Base-by-base conservation (phyloP, 2,888 invertebrate genomes). In the Caenorhabditis becei region DNA sequence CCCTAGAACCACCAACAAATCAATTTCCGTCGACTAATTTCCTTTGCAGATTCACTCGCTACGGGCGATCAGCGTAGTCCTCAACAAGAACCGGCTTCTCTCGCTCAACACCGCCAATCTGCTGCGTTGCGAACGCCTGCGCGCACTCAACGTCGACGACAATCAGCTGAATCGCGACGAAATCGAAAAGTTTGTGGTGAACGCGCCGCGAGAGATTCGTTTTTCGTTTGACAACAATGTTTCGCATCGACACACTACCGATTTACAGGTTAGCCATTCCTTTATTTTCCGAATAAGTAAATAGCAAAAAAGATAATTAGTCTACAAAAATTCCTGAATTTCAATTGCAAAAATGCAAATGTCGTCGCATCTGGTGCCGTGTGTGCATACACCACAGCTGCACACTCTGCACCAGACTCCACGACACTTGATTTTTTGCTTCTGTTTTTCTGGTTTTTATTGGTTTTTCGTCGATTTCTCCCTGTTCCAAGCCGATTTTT, bases 21-120 rank as follows among this genome's bases (percentile, higher is more conserved):
- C 10, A 35, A 35, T 35, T 35, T 35, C n/a, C 26, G 28, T 54
- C 54, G n/a, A 14, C 26, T 28, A 26, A 23, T 16, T 24, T 53
- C 24, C 26, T 53, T 26, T 77, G 63, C 95, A 91, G 72, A 94
- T 96, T 80, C 93, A 94, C 14, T 93, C 93, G 3, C 93, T 97
- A 8, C 94, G 95, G 92, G 95, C 95, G 10, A 94, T 94, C 23
- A 98, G 98, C 92, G 92, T 99, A 74, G 97, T 96, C 93, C 93
- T 97, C 80, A 97, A 98, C 93, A 96, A 97, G 92, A 99, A 99
- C 93, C 96, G 97, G 92, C 95, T 97, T 61, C 53, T 58, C 16
- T 35, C 77, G 1, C 67, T 90, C 41, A 83, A 88, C 63, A 71
- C 71, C 8, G 58, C 65, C 14, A 69, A 81, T 58, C 53, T 91